Base-by-base conservation (phyloP, 2,888 invertebrate species). In the Pheosia tremula region DNA sequence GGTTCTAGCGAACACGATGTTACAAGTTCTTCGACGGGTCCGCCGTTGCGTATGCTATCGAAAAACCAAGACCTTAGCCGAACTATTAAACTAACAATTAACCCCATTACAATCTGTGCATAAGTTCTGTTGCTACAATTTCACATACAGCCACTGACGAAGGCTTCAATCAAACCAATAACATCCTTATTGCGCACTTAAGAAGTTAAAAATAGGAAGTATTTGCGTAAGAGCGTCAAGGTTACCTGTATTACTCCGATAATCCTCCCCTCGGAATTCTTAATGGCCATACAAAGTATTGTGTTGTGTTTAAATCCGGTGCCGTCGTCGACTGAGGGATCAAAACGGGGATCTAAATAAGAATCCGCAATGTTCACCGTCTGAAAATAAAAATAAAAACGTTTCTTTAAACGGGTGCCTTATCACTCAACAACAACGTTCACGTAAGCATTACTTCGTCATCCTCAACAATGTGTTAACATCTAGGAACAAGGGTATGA, bases 251-350 rank as follows among this genome's bases (percentile, higher is more conserved):
- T 98, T 59, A 99, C 98, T 61, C 98, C 98, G 81, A 99, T 97
- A 75, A 98, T 98, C 85, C 97, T 96, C 59, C 97, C 97, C 70
- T 96, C 95, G 0, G 98, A 98, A 90, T 98, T 98, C 91, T 98
- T 98, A 81, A 99, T 98, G 59, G 98, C 98, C 98, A 98, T 98
- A 87, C 98, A 98, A 43, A 99, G 95, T 74, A 99, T 97, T 69
- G 97, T 97, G 84, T 96, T 96, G 93, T 98, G 98, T 78, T 95
- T 96, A 93, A 98, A 99, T 66, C 95, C 95, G 52, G 96, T 95
- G 59, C 95, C 96, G 54, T 97, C 97, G 87, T 98, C 98, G 55
- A 97, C 97, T 49, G 96, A 96, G 0, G 96, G 95, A 91, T 99
- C 98, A 91, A 99, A 99, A 71, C 98, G 95, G 57, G 96, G 93